These are phyloP conservation scores for Nomia melanderi DNA, from an alignment of 1,140 invertebrate species.

Conservation along the genomic window DNA sequence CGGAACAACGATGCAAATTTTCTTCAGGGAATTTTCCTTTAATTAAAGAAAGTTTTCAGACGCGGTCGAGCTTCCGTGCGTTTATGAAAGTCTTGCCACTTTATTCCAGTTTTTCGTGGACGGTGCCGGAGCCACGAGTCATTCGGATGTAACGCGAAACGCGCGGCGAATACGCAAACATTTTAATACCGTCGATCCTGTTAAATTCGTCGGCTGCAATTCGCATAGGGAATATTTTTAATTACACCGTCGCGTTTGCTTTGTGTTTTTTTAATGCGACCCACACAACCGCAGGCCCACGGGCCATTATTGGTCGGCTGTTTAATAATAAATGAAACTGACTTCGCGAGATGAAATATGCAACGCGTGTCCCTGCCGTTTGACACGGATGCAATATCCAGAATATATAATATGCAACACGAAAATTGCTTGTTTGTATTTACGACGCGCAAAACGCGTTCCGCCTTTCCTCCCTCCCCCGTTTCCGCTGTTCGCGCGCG, in stretches of 20 bases:
- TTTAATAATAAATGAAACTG: constrained; percentile 9
- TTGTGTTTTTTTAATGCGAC: background rate
- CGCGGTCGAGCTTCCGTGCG: background rate
- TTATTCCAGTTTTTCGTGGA: background rate
- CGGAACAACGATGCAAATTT: background rate
- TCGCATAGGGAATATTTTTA: constrained; percentile 17
- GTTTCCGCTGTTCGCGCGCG: background rate
- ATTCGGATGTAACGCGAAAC: background rate
- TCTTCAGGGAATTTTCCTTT: background rate
- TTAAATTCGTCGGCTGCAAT: background rate
- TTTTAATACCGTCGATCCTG: background rate
- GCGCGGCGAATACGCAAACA: background rate
- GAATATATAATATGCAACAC: background rate
- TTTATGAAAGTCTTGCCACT: background rate
- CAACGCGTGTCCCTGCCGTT: background rate
- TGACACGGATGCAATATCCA: background rate
- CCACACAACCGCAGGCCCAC: background rate
- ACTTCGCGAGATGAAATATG: background rate
- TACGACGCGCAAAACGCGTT: background rate
- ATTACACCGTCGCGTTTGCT: background rate
- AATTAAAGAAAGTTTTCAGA: background rate
- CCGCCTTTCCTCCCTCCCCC: background rate
- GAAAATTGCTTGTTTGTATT: background rate
- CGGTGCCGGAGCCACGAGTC: too few relatives aligned
- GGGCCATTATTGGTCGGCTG: background rate